Percentiles rank a stretch among this genome's conserved stretches.
Evolutionary conservation across 2,797 vertebrate genomes (phyloP).

Genomic region (Uromys caudimaculatus): DNA sequence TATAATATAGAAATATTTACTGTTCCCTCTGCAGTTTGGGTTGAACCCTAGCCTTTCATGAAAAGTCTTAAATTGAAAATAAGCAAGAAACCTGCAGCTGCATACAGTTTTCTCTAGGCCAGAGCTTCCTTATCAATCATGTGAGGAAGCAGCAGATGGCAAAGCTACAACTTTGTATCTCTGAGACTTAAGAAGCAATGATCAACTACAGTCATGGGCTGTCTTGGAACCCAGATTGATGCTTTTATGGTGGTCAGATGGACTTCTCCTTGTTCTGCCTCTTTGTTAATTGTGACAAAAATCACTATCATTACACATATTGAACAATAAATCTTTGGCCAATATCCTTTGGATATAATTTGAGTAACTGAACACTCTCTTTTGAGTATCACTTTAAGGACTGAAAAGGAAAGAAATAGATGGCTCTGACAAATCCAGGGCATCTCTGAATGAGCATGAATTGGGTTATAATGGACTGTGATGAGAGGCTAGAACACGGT

Average conservation of each 20-base stretch:
- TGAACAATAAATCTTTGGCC: constrained; percentile 59
- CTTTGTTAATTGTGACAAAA: constrained; percentile 74
- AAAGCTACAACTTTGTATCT: constrained; percentile 67
- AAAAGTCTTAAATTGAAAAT: constrained; percentile 59
- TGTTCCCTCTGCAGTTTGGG: neutral
- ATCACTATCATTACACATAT: constrained; percentile 61
- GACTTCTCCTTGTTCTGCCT: constrained; percentile 59
- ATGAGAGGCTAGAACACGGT: neutral
- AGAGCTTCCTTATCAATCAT: constrained; percentile 44
- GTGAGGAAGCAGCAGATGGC: constrained; percentile 66
- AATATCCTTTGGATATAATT: constrained; percentile 71
- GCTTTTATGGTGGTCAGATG: constrained; percentile 54
- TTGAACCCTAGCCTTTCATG: constrained; percentile 14
- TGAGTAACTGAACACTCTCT: constrained; percentile 53
- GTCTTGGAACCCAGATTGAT: constrained; percentile 65
- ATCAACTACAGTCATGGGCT: constrained; percentile 55
- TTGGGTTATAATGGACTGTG: constrained; percentile 38
- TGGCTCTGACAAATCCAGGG: constrained; percentile 58
- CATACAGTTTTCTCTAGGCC: constrained; percentile 28
- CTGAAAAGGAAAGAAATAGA: constrained; percentile 54
- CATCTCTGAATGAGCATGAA: constrained; percentile 27
- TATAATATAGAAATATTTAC: neutral
- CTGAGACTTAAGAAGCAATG: constrained; percentile 59
- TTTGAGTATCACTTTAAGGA: constrained; percentile 62
- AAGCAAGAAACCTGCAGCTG: constrained; percentile 7